Evolutionary conservation across 2,113 vertebrate genomes (phyloP), one percentile per base, ranked within the genome.

Genomic region (Patagioenas fasciata): DNA sequence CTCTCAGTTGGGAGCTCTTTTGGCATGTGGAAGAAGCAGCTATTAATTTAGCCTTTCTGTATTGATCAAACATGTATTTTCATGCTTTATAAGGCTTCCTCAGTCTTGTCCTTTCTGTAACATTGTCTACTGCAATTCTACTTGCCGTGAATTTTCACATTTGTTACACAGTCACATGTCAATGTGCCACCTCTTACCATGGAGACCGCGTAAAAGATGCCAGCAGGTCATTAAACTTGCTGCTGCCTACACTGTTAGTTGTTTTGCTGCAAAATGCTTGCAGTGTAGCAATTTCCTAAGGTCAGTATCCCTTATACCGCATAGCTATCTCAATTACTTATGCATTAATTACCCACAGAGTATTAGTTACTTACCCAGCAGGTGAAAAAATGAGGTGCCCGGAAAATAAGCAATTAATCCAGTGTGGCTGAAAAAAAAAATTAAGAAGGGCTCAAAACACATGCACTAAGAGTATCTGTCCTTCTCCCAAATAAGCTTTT

Each of bases 1-100:
- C 13, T 96, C 96, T 92, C 77, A 0, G 92, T 92, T 17, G 85
- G 96, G 73, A 96, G 53, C 80, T 44, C 92, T 56, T 89, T 93
- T 95, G 95, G 92, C 80, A 65, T 94, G 57, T 82, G 54, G 79
- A 93, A 93, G 80, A 89, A 92, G 73, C 92, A 91, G 61, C 86
- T 93, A 87, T 94, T 96, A 93, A 94, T 92, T 96, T 89, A 86
- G 85, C 44, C 44, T 84, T 90, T 96, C 91, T 91, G 40, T 94
- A 23, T 61, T 50, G 86, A 94, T 93, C 69, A 94, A 91, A 91
- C 58, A 7, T 96, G 78, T 91, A 85, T 93, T 94, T 93, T 94
- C 54, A 92, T 93, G 77, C 83, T 96, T 91, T 89, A 85, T 89
- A 96, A 93, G 93, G 86, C 88, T 94, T 92, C 80, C 40, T 78